Percentiles rank a stretch among this genome's conserved stretches.
Evolutionary conservation across 2,797 vertebrate species (phyloP).

Genomic region (Oophaga sylvatica): DNA sequence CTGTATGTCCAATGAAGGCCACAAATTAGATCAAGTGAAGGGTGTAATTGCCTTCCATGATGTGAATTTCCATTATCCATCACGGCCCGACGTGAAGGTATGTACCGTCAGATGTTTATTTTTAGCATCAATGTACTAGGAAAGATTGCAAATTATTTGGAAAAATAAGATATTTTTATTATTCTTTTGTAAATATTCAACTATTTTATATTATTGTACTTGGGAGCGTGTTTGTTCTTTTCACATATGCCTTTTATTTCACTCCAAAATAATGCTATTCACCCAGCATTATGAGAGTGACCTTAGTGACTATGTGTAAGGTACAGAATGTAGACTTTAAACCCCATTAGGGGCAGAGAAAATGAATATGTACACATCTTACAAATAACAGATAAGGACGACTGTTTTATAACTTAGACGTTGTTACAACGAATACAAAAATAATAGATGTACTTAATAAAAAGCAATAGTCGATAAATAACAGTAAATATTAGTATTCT

Average conservation of each 20-base stretch:
- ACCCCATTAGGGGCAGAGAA: not conserved
- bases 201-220: not conserved
- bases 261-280: not conserved
- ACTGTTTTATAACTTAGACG: too few relatives aligned
- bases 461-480: too few relatives aligned
- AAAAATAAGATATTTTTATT: too few relatives aligned
- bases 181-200: not conserved
- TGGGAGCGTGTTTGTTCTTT: not conserved
- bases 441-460: too few relatives aligned
- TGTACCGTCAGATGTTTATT: not conserved
- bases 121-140: not conserved
- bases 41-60: conserved; percentile 97
- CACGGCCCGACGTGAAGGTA: conserved; percentile 92
- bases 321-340: not conserved
- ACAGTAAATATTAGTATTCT: too few relatives aligned
- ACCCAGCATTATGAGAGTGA: not conserved
- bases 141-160: not conserved
- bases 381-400: not conserved
- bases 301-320: not conserved
- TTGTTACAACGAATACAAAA: too few relatives aligned
- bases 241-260: not conserved
- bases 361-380: not conserved
- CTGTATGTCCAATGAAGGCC: conserved; percentile 93
- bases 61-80: conserved; percentile 92
- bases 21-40: conserved; percentile 88